These are phyloP conservation scores for Xenops minutus DNA, from an alignment of 2,797 vertebrate genomes.

Conservation along the genomic window DNA sequence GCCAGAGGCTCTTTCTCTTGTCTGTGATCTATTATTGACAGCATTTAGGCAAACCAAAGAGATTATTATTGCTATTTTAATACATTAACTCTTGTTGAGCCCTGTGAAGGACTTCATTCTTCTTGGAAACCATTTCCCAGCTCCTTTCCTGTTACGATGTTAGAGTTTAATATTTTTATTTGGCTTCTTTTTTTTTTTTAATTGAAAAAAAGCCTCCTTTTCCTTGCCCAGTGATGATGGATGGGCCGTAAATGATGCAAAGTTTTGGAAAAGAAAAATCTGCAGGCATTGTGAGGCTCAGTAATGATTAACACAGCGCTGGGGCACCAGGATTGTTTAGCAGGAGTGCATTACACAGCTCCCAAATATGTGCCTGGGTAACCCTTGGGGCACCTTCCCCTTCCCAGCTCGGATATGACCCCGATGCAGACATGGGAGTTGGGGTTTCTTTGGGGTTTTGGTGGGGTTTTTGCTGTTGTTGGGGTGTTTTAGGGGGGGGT, in stretches of 20 bases:
- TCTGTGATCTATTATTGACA: neutral
- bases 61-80: neutral
- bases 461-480: neutral
- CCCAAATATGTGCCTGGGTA: neutral
- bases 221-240: neutral
- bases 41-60: neutral
- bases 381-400: neutral
- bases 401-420: neutral
- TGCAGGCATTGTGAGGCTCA: neutral
- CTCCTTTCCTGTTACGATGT: neutral
- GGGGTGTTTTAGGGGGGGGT: neutral
- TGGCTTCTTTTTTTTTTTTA: neutral
- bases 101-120: accelerated
- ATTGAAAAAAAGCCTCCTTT: neutral
- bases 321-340: neutral
- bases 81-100: neutral
- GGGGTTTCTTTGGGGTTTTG: neutral
- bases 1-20: neutral
- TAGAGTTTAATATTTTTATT: neutral
- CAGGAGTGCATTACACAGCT: neutral
- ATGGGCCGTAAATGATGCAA: accelerated
- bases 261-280: neutral
- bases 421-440: accelerated
- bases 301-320: neutral
- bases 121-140: neutral